Evolutionary conservation across 2,888 invertebrate species (phyloP).

Genomic region (Thymelicus lineola): DNA sequence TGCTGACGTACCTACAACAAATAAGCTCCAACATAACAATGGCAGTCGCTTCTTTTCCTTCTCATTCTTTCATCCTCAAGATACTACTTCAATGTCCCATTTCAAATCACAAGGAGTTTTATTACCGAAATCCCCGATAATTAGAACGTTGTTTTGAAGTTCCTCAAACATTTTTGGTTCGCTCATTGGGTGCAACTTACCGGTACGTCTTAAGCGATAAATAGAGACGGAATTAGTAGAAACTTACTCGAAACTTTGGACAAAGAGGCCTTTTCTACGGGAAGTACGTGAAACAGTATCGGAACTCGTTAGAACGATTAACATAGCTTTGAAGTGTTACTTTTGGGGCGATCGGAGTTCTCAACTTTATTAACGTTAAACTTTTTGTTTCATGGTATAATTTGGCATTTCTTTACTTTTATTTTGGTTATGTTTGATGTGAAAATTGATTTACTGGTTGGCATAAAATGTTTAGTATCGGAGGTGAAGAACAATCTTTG

Average conservation of each 20-base stretch:
- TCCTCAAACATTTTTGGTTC: constrained; percentile 1
- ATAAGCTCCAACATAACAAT: neutral
- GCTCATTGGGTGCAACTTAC: neutral
- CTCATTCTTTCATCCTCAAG: neutral
- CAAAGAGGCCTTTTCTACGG: constrained; percentile 23
- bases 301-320: constrained; percentile 36
- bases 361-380: constrained; percentile 26
- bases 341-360: constrained; percentile 17
- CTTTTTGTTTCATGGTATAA: constrained; percentile 20
- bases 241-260: constrained; percentile 15
- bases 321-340: constrained; percentile 33
- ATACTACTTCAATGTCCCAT: neutral
- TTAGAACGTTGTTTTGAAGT: constrained; percentile 7
- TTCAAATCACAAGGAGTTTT: neutral
- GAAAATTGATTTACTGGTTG: constrained; percentile 8
- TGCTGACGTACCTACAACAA: too few species aligned
- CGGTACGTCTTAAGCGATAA: constrained; percentile 11
- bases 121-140: neutral
- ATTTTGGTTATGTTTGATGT: constrained; percentile 80
- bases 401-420: constrained; percentile 49
- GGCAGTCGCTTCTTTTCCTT: neutral
- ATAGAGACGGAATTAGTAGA: constrained; percentile 16
- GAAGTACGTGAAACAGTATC: constrained; percentile 29
- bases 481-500: too few species aligned
- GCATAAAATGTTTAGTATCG: neutral